These are phyloP conservation scores for Ophioninae sp. DNA, from an alignment of 2,888 invertebrate species.

Conservation along the genomic window DNA sequence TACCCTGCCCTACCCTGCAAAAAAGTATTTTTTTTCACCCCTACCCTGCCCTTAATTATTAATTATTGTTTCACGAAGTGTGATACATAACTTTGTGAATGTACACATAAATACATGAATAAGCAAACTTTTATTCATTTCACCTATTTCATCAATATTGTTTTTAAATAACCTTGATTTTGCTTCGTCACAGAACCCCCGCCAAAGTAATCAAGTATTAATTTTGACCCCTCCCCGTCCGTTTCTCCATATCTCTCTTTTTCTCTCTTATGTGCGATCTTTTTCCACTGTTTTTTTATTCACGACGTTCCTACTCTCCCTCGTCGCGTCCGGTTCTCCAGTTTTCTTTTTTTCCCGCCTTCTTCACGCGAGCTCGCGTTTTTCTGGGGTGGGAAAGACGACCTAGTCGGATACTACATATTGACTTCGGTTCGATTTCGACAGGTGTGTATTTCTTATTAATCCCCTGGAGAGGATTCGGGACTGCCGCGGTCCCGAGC, in stretches of 20 bases:
- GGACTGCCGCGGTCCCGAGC: neutral
- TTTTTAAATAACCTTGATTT: neutral
- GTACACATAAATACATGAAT: no score
- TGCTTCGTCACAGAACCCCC: neutral
- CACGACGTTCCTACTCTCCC: conserved; percentile 11
- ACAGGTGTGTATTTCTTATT: conserved; percentile 59
- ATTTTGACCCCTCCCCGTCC: neutral
- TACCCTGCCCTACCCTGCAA: no score
- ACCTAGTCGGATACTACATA: conserved; percentile 17
- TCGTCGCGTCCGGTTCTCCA: neutral
- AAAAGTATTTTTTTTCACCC: no score
- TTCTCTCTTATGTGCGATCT: neutral
- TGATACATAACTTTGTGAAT: no score
- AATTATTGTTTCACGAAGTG: no score
- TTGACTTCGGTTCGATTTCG: conserved; percentile 43
- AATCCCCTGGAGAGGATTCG: conserved; percentile 47
- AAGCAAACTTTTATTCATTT: no score
- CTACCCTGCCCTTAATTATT: no score
- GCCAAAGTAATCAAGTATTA: neutral
- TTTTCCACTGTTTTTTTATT: conserved; percentile 28
- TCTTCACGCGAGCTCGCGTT: neutral
- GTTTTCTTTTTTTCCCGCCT: neutral
- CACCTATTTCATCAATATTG: no score
- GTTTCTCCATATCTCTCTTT: neutral
- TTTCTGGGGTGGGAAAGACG: neutral